Percentiles rank a stretch among this genome's conserved stretches.
phyloP scores from a whole-genome alignment of 1,140 invertebrate genomes.

The Chironomus striatipennis region DNA sequence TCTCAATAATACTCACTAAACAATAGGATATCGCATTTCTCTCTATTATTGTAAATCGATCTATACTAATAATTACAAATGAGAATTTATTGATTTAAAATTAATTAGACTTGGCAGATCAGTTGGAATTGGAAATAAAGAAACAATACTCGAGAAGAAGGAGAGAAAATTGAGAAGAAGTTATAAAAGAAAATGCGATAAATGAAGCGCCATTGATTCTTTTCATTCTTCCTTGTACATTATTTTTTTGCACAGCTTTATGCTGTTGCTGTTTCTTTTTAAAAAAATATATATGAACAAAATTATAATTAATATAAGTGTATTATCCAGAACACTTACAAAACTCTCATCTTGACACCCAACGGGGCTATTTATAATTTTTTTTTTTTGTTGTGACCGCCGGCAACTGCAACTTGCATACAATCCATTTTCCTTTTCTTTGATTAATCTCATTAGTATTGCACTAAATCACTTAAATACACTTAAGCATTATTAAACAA shows the following conservation, averaged over 20 bases:
- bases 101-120: neutral
- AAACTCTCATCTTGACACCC: no score
- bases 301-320: no score
- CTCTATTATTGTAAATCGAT: neutral
- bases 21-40: neutral
- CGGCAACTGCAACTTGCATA: no score
- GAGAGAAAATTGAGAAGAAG: neutral
- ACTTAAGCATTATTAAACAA: neutral
- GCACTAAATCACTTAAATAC: constrained; percentile 3
- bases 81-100: constrained; percentile 23
- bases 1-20: neutral
- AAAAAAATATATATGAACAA: no score
- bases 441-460: constrained; percentile 9
- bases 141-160: neutral
- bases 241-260: neutral
- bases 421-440: neutral
- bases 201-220: constrained; percentile 17
- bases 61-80: constrained; percentile 21
- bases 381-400: no score
- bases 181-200: neutral
- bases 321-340: no score
- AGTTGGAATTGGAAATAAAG: neutral
- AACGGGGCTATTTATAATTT: no score
- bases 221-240: neutral
- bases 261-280: no score